These are phyloP conservation scores for Anomalospiza imberbis DNA, from an alignment of 2,797 vertebrate genomes.

Conservation along the genomic window DNA sequence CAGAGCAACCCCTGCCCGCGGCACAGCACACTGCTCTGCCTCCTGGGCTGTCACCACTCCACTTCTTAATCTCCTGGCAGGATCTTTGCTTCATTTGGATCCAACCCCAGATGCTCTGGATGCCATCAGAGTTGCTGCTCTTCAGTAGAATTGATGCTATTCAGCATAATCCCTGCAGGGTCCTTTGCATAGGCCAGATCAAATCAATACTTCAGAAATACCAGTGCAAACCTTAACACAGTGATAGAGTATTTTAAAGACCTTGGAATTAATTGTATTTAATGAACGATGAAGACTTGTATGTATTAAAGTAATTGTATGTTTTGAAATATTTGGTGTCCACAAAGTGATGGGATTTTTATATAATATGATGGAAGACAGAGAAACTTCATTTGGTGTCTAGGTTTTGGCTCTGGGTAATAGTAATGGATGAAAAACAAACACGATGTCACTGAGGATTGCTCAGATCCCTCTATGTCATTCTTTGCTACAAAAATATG, in stretches of 20 bases:
- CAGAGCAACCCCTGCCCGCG: fast-evolving
- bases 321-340: conserved; percentile 32
- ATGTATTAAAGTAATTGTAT: conserved; percentile 47
- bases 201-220: neutral
- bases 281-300: neutral
- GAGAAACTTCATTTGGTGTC: neutral
- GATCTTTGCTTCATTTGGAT: neutral
- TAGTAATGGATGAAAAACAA: neutral
- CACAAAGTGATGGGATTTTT: neutral
- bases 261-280: conserved; percentile 7
- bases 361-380: neutral
- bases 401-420: neutral
- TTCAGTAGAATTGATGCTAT: neutral
- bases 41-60: neutral
- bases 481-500: neutral
- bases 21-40: neutral
- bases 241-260: neutral
- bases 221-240: neutral
- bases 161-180: neutral
- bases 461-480: neutral
- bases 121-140: neutral
- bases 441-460: neutral
- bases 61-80: neutral
- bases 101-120: neutral
- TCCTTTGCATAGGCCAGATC: neutral